Evolutionary conservation across 1,140 invertebrate genomes (phyloP).

Genomic region (Drosophila kanapiae): DNA sequence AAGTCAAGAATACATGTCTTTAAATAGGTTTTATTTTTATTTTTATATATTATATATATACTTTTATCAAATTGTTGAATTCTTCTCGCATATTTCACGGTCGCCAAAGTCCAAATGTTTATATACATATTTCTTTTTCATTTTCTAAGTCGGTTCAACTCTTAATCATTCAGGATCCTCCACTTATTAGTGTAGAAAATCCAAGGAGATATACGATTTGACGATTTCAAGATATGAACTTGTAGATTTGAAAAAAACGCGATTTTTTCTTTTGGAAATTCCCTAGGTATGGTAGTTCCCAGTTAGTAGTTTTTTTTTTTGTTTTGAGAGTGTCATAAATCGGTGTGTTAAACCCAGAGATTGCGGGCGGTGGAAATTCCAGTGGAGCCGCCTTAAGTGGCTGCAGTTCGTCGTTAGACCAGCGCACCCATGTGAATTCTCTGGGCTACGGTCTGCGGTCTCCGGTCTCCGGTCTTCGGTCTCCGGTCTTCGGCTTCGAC

Average conservation of each 20-base stretch:
- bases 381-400: conserved; percentile 2
- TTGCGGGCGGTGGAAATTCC: conserved; percentile 23
- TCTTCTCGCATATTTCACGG: not conserved
- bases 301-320: no score
- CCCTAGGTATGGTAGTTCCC: not conserved
- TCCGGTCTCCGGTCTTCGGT: not conserved
- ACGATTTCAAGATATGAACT: not conserved
- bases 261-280: not conserved
- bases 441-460: not conserved
- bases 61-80: not conserved
- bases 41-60: not conserved
- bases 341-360: conserved; percentile 40
- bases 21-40: not conserved
- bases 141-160: no score
- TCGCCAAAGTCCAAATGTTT: not conserved
- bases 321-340: conserved; percentile 21
- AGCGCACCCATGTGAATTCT: not conserved
- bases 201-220: not conserved
- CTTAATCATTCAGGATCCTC: no score
- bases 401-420: conserved; percentile 11
- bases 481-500: conserved; percentile 7
- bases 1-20: no score
- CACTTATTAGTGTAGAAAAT: not conserved
- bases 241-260: not conserved
- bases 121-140: no score